These are phyloP conservation scores for Odontophorus gujanensis DNA, from an alignment of 2,113 vertebrate genomes.

Conservation along the genomic window DNA sequence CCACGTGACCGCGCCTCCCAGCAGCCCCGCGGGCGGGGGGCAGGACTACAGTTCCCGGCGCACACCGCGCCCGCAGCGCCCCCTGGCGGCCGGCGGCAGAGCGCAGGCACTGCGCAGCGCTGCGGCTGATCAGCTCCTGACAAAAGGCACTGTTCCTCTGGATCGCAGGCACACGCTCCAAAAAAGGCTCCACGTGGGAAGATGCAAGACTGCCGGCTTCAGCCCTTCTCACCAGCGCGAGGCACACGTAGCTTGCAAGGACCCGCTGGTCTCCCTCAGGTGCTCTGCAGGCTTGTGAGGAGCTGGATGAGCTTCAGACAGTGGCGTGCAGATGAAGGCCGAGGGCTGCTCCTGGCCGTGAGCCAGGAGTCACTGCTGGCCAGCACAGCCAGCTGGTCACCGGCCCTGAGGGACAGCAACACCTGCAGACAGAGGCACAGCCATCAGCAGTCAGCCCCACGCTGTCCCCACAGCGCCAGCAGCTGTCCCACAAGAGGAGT, in stretches of 20 bases:
- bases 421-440: constrained; percentile 54
- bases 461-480: background rate
- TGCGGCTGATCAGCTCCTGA: too few species aligned
- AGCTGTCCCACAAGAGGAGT: background rate
- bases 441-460: background rate
- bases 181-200: background rate
- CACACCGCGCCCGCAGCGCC: background rate
- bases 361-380: background rate
- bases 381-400: constrained; percentile 66
- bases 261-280: background rate
- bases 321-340: constrained; percentile 48
- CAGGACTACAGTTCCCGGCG: background rate
- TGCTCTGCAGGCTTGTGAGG: constrained; percentile 28
- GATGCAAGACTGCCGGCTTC: background rate
- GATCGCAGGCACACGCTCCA: background rate
- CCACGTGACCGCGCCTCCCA: background rate
- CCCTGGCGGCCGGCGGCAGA: background rate
- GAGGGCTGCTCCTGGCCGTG: background rate
- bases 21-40: background rate
- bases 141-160: background rate
- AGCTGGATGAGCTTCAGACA: constrained; percentile 71
- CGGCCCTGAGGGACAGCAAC: constrained; percentile 75
- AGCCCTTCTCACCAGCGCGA: background rate
- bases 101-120: too few species aligned
- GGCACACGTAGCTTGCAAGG: background rate